Conservation (phyloP, 30 jellyfish, hydroid and myxozoan species). For the Calvadosia cruxmelitensis region DNA sequence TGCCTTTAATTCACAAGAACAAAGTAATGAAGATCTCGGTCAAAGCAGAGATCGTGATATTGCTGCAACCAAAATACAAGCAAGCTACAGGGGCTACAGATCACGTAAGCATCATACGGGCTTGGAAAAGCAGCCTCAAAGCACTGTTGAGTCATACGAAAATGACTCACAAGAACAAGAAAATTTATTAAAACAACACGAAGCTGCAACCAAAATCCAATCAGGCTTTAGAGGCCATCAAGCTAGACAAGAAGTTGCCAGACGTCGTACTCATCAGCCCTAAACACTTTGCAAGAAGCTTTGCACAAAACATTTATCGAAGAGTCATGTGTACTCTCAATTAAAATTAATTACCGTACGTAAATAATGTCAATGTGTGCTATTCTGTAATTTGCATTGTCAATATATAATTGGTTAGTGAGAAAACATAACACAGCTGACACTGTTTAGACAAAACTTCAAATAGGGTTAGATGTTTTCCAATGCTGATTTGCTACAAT, state of each 20-base stretch:
- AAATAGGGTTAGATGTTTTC: no score
- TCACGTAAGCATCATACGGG: constrained; percentile 28
- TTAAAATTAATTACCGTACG: no score
- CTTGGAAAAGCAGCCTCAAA: neutral
- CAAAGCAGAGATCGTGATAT: neutral
- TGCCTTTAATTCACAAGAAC: neutral
- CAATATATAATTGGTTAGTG: no score
- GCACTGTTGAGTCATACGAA: neutral
- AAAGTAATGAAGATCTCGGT: neutral
- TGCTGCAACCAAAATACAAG: constrained; percentile 55
- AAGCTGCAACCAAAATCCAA: constrained; percentile 51
- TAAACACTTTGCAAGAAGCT: no score
- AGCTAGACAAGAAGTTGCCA: constrained; percentile 33
- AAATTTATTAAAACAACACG: constrained; percentile 5
- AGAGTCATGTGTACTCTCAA: no score
- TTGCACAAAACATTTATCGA: no score
- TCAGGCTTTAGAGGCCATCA: constrained; percentile 65
- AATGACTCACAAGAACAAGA: neutral
- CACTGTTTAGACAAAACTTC: no score
- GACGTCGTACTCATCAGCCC: no score
- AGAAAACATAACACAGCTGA: no score
- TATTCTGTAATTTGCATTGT: no score
- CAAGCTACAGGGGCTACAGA: constrained; percentile 41
- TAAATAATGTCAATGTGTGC: no score
- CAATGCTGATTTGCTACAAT: no score